Evolutionary conservation across 2,113 vertebrate genomes (phyloP).

Genomic region (Seriola aureovittata): DNA sequence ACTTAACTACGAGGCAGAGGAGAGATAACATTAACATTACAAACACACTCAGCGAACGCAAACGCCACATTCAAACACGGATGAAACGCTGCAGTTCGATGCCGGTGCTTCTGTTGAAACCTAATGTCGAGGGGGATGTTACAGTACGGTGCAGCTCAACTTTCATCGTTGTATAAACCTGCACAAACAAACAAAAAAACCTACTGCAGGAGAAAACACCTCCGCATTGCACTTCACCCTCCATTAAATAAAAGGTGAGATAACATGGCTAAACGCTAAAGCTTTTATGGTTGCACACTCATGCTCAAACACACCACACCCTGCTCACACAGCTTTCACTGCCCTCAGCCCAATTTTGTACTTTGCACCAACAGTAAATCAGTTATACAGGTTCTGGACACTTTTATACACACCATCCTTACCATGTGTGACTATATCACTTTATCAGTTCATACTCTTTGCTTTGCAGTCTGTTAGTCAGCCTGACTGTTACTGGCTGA

Average conservation of each 20-base stretch:
- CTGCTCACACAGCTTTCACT: slow-evolving; percentile 44
- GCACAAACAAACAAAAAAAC: slow-evolving; percentile 43
- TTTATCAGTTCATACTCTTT: not conserved
- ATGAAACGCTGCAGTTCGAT: slow-evolving; percentile 5
- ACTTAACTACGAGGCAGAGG: slow-evolving; percentile 86
- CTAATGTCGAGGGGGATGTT: slow-evolving; percentile 16
- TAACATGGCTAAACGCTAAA: slow-evolving; percentile 59
- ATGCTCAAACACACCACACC: slow-evolving; percentile 55
- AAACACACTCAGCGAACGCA: slow-evolving; percentile 10
- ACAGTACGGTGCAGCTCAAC: slow-evolving; percentile 5
- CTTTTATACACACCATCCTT: not conserved
- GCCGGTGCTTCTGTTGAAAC: slow-evolving; percentile 9
- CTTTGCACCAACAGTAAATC: slow-evolving; percentile 41
- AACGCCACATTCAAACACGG: not conserved
- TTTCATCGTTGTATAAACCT: slow-evolving; percentile 35
- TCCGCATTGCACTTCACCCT: slow-evolving; percentile 28
- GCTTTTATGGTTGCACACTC: slow-evolving; percentile 52
- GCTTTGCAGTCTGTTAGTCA: not conserved
- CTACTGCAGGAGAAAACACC: slow-evolving; percentile 23
- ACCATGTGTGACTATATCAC: not conserved
- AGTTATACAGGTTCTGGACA: slow-evolving; percentile 7
- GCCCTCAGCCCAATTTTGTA: slow-evolving; percentile 16
- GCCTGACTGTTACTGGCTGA: not conserved
- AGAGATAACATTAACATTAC: slow-evolving; percentile 17
- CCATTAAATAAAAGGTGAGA: slow-evolving; percentile 51